phyloP scores from a whole-genome alignment of 2,113 vertebrate genomes.

The Blennius ocellaris region DNA sequence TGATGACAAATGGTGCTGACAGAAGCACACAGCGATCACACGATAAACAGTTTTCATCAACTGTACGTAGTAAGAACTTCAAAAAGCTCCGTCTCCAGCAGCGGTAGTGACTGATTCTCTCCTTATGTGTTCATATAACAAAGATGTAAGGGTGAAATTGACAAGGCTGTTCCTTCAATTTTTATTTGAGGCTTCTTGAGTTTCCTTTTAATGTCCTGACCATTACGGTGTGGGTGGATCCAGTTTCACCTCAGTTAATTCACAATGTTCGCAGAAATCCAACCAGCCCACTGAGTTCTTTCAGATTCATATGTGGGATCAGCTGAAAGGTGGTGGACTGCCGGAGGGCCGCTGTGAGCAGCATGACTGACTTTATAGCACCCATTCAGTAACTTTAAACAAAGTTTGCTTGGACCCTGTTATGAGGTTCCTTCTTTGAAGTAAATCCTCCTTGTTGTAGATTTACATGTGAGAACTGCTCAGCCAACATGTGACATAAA shows the following conservation, averaged over 20 bases:
- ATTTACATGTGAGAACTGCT: constrained; percentile 19
- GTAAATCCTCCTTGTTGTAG: constrained; percentile 9
- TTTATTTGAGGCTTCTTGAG: constrained; percentile 42
- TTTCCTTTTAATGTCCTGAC: constrained; percentile 67
- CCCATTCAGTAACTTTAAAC: constrained; percentile 54
- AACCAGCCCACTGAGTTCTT: constrained; percentile 59
- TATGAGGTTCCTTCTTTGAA: constrained; percentile 46
- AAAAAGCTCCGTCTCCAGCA: neutral
- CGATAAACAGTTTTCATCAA: neutral
- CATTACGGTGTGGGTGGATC: constrained; percentile 58
- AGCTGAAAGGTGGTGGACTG: constrained; percentile 48
- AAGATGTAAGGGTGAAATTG: constrained; percentile 44
- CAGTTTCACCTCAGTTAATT: constrained; percentile 66
- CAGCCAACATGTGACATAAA: constrained; percentile 28
- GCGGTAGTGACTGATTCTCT: constrained; percentile 18
- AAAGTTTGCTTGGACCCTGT: constrained; percentile 57
- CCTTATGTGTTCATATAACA: constrained; percentile 11
- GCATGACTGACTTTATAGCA: constrained; percentile 44
- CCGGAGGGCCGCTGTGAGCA: constrained; percentile 42
- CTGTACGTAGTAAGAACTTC: neutral
- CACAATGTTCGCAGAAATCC: constrained; percentile 65
- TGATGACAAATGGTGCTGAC: neutral
- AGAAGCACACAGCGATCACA: neutral
- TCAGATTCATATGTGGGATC: constrained; percentile 55
- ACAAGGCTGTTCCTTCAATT: constrained; percentile 34